phyloP scores from a whole-genome alignment of 2,797 vertebrate species.

The Schizopygopsis pylzovi region DNA sequence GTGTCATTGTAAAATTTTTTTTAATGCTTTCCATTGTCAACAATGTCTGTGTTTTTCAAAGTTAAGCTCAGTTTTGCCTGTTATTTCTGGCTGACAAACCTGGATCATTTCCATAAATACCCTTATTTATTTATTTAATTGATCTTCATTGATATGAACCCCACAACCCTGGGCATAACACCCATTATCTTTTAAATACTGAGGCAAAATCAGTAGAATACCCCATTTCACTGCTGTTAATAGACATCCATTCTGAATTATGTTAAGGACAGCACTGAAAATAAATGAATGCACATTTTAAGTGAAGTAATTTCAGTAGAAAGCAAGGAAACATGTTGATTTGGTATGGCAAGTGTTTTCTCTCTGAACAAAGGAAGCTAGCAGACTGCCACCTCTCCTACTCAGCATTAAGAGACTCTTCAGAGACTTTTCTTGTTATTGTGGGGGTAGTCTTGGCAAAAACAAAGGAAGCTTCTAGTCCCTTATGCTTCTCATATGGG shows the following conservation, averaged over 20 bases:
- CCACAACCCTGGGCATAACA: neutral
- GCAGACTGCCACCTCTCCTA: constrained; percentile 49
- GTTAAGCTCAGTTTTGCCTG: neutral
- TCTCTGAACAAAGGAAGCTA: constrained; percentile 40
- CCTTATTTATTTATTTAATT: neutral
- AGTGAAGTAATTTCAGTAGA: neutral
- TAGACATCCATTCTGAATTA: neutral
- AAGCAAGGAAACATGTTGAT: neutral
- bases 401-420: constrained; percentile 54
- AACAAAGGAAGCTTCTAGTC: constrained; percentile 58
- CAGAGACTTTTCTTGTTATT: constrained; percentile 61
- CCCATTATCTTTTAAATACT: neutral
- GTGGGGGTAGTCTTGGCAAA: constrained; percentile 51
- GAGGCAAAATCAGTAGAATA: neutral
- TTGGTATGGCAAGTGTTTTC: constrained; percentile 14
- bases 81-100: neutral
- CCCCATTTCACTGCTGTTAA: neutral
- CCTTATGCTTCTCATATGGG: constrained; percentile 48
- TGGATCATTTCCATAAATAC: neutral
- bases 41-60: neutral
- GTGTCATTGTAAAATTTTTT: too few species aligned
- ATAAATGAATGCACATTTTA: neutral
- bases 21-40: neutral
- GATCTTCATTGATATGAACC: neutral
- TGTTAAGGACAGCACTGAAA: neutral